These are phyloP conservation scores for Lepus townsendii DNA, from an alignment of 2,797 vertebrate species.

Conservation along the genomic window DNA sequence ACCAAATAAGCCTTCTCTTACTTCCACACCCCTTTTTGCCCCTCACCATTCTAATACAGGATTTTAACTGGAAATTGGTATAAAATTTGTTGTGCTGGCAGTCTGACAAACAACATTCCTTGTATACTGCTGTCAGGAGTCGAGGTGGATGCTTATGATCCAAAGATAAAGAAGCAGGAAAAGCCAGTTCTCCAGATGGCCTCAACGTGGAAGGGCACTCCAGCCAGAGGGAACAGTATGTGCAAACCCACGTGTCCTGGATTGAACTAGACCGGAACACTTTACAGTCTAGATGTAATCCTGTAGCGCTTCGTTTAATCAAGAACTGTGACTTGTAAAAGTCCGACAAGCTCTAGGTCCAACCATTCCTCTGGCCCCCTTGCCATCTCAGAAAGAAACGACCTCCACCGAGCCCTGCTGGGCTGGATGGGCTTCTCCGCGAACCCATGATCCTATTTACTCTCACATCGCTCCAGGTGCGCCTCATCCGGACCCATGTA, in stretches of 20 bases:
- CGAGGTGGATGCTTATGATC: neutral
- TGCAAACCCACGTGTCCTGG: conserved; percentile 2
- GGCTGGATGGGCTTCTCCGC: neutral
- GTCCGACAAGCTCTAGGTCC: neutral
- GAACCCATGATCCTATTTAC: neutral
- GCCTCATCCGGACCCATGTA: neutral
- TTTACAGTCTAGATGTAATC: neutral
- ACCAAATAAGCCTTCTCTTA: neutral
- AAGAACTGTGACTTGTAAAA: conserved; percentile 22
- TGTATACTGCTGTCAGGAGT: neutral
- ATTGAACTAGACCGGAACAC: neutral
- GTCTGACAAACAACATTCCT: neutral
- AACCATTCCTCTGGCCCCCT: neutral
- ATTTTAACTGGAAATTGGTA: conserved; percentile 45
- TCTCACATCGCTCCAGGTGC: neutral
- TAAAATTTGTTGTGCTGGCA: neutral
- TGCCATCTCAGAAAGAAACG: neutral
- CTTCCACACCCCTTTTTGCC: neutral
- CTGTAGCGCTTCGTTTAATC: neutral
- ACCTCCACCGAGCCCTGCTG: neutral
- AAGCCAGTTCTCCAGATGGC: conserved; percentile 40
- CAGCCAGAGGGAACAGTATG: conserved; percentile 15
- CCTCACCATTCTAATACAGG: neutral
- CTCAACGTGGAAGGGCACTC: neutral
- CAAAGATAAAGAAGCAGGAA: neutral